Conservation (phyloP, 2,797 vertebrate species). For the Neomorphus geoffroyi region DNA sequence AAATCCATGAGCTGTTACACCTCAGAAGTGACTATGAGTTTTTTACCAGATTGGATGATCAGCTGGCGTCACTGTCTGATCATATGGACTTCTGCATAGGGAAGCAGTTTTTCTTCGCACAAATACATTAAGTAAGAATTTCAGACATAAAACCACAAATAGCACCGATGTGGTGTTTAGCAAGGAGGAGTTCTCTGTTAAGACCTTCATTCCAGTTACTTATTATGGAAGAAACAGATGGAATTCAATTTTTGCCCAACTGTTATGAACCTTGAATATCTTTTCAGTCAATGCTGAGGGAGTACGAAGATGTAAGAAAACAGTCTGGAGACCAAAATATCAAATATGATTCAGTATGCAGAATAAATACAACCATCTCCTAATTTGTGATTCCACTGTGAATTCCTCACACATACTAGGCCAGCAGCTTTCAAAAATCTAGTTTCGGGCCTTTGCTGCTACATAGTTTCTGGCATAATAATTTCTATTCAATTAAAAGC, state of each 20-base stretch:
- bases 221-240: slow-evolving; percentile 48
- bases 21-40: neutral
- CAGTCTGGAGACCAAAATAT: slow-evolving; percentile 23
- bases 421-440: neutral
- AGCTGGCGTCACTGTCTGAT: slow-evolving; percentile 30
- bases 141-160: slow-evolving; percentile 14
- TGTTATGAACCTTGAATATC: neutral
- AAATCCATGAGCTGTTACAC: neutral
- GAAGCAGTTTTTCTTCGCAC: slow-evolving; percentile 21
- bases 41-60: slow-evolving; percentile 31
- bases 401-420: neutral
- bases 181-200: neutral
- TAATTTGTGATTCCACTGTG: neutral
- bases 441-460: neutral
- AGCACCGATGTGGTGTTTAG: neutral
- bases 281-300: neutral
- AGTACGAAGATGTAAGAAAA: neutral
- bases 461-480: neutral
- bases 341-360: neutral
- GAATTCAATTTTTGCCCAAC: slow-evolving; percentile 16
- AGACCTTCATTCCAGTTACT: slow-evolving; percentile 5
- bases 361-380: neutral
- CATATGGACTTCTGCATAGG: slow-evolving; percentile 27
- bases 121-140: neutral
- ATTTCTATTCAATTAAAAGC: neutral